Evolutionary conservation across 2,797 vertebrate genomes (phyloP).

Genomic region (Paedocypris micromegethes): DNA sequence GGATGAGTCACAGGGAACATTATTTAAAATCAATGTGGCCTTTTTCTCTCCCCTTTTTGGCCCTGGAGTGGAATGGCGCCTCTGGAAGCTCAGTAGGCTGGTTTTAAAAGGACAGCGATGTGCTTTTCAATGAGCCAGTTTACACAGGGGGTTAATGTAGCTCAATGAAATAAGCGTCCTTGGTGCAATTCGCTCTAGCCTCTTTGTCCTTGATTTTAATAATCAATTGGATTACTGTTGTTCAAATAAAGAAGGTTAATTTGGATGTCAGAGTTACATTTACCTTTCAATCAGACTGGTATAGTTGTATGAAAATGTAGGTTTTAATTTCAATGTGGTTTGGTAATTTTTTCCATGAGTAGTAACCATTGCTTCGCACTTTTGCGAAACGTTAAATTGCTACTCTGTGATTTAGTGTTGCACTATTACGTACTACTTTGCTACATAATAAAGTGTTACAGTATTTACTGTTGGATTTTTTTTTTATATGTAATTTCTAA

Average conservation of each 20-base stretch:
- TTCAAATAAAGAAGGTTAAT: slow-evolving; percentile 33
- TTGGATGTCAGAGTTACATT: slow-evolving; percentile 37
- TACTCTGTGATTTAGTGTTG: too few species aligned
- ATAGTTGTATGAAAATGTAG: neutral
- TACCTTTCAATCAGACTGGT: slow-evolving; percentile 22
- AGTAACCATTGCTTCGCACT: too few species aligned
- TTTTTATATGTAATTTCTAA: too few species aligned
- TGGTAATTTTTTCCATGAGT: too few species aligned
- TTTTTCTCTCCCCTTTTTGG: slow-evolving; percentile 44
- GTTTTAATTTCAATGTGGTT: neutral
- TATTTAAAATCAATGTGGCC: slow-evolving; percentile 52
- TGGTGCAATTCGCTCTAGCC: slow-evolving; percentile 5
- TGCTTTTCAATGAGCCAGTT: slow-evolving; percentile 38
- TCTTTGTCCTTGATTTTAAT: slow-evolving; percentile 37
- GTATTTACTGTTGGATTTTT: too few species aligned
- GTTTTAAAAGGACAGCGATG: slow-evolving; percentile 35
- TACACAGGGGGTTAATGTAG: slow-evolving; percentile 45
- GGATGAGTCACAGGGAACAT: slow-evolving; percentile 50
- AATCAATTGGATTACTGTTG: slow-evolving; percentile 41
- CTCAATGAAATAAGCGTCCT: slow-evolving; percentile 42
- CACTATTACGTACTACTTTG: too few species aligned
- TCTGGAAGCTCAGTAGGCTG: slow-evolving; percentile 34
- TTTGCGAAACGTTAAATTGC: too few species aligned
- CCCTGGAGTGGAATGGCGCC: slow-evolving; percentile 45
- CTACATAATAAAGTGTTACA: too few species aligned